Evolutionary conservation across 1,140 invertebrate genomes (phyloP), one percentile per base, ranked within the genome.

Genomic region (Saccostrea echinata): DNA sequence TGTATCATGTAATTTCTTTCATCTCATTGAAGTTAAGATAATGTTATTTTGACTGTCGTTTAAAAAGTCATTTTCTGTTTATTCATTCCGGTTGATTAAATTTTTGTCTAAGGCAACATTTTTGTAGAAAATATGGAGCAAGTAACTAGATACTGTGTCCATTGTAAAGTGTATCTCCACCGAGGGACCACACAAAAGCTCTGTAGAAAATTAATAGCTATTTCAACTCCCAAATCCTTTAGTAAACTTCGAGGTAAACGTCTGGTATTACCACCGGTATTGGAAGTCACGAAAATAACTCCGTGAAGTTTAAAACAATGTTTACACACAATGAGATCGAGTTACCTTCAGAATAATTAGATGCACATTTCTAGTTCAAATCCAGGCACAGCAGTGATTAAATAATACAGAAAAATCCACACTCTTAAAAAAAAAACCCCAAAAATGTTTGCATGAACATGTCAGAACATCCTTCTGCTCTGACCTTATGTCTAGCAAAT

Each of bases 221-320:
- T 76, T 76, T 33, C 68, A 76, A 76, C 68, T 76, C 68, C 68
- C 68, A 76, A 76, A 35, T 76, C 68, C 27, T 76, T 76, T 76
- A 76, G 68, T 33, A 27, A 76, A 30, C 27, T 76, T 12, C 24
- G 68, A 76, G 68, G 24, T 76, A 76, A 76, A 76, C 24, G 68
- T 76, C 24, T 76, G 12, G 30, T 30, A 27, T 76, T 76, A 76
- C 68, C 68, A 3, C 11, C 3, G 27, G 11, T 76, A 30, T 33
- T 76, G 68, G 68, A 76, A 76, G 68, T 76, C 68, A 76, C 68
- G 68, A 76, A 76, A 16, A 76, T 76, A 76, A 30, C 68, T 76
- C 30, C 30, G 27, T 30, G 68, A 76, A 76, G 68, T 76, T 76
- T 30, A 76, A 76, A 76, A 76, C 68, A 76, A 76, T 76, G 68